Evolutionary conservation across 64 coral and sea anemone genomes (phyloP).

Genomic region (Cladopsammia gracilis): DNA sequence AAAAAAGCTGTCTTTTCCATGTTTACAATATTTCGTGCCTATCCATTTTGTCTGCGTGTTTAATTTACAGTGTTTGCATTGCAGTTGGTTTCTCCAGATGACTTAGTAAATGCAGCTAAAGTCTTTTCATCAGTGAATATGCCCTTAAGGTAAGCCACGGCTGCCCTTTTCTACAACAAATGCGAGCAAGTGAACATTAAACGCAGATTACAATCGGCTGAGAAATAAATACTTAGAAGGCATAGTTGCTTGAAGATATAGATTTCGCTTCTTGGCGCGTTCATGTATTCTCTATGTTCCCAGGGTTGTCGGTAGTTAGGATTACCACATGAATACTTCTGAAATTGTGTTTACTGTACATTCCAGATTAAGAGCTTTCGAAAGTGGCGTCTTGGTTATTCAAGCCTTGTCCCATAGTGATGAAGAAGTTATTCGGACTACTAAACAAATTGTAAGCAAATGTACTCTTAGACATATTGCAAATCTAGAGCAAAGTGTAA

Average conservation of each 20-base stretch:
- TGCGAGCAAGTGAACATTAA: too few relatives aligned
- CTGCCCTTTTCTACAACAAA: neutral
- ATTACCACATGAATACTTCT: neutral
- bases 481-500: too few relatives aligned
- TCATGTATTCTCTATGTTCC: too few relatives aligned
- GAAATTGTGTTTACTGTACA: neutral
- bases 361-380: constrained; percentile 86
- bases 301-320: too few relatives aligned
- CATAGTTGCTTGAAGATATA: too few relatives aligned
- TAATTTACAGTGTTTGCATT: neutral
- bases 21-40: too few relatives aligned
- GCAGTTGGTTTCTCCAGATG: constrained; percentile 98
- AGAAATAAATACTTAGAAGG: too few relatives aligned
- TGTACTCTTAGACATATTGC: too few relatives aligned
- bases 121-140: constrained; percentile 79
- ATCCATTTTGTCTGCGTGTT: neutral
- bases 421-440: constrained; percentile 89
- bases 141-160: constrained; percentile 76
- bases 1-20: too few relatives aligned
- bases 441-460: constrained; percentile 77
- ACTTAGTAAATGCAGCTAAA: constrained; percentile 92
- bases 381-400: constrained; percentile 96
- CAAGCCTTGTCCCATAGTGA: constrained; percentile 94
- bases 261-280: too few relatives aligned
- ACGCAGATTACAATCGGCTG: too few relatives aligned